phyloP scores from a whole-genome alignment of 2,888 invertebrate species.

The Polydrusus tereticollis region DNA sequence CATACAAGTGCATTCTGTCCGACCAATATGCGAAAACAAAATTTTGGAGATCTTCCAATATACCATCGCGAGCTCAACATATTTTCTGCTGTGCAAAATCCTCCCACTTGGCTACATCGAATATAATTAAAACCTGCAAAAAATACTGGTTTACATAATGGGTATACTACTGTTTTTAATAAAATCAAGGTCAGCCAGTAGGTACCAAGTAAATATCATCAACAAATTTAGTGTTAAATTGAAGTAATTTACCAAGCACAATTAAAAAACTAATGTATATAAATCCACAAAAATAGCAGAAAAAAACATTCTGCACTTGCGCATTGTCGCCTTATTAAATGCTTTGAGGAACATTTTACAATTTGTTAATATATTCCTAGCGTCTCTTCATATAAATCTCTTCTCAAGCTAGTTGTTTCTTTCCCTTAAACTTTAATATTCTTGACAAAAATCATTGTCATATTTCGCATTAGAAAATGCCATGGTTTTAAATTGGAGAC shows the following conservation, averaged over 20 bases:
- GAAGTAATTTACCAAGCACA: neutral
- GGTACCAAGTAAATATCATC: neutral
- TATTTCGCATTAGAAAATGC: too few relatives aligned
- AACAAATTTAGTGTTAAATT: neutral
- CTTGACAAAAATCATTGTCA: too few relatives aligned
- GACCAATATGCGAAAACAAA: neutral
- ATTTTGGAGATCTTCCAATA: neutral
- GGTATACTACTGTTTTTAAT: conserved; percentile 4
- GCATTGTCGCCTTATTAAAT: too few relatives aligned
- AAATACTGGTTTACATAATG: neutral
- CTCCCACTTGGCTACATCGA: neutral
- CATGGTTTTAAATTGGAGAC: too few relatives aligned
- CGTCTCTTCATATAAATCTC: too few relatives aligned
- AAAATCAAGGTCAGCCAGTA: conserved; percentile 3
- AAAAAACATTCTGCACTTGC: too few relatives aligned
- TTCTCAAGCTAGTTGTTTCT: too few relatives aligned
- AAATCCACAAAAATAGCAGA: too few relatives aligned
- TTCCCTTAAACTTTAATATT: too few relatives aligned
- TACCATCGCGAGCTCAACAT: neutral
- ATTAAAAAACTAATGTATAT: too few relatives aligned
- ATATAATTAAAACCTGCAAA: neutral
- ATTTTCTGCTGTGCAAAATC: neutral
- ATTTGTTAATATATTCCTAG: too few relatives aligned
- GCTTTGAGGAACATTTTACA: too few relatives aligned
- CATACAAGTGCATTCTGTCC: neutral